Percentiles rank a stretch among this genome's conserved stretches.
phyloP scores from a whole-genome alignment of 1,140 invertebrate genomes.

The Aphelenchoides fujianensis region DNA sequence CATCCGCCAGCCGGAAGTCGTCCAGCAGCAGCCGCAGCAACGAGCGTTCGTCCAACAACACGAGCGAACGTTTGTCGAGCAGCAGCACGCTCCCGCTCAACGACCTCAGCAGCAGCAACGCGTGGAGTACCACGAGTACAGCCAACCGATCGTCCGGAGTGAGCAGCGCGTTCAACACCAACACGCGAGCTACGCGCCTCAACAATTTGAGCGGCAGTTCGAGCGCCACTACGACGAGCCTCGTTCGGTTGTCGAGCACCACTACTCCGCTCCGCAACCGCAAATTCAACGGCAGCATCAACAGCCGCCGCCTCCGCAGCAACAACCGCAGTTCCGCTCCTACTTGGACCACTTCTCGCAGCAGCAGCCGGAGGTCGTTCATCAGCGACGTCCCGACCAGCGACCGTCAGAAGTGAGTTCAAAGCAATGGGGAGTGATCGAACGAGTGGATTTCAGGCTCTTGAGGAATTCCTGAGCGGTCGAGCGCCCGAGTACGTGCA shows the following conservation, averaged over 20 bases:
- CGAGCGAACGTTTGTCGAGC: background rate
- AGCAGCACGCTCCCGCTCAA: background rate
- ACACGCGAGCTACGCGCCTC: no score
- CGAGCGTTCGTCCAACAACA: background rate
- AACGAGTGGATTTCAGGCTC: conserved; percentile 19
- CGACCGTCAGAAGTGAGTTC: conserved; percentile 5
- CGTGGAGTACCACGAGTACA: conserved; percentile 9
- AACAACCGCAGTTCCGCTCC: background rate
- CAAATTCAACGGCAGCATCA: no score
- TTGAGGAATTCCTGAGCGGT: conserved; percentile 15
- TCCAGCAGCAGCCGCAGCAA: no score
- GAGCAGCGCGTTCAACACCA: background rate
- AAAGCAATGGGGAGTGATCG: no score
- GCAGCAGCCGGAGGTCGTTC: conserved; percentile 34
- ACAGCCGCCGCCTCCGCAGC: conserved; percentile 3
- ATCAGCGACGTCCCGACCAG: conserved; percentile 10
- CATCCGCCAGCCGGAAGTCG: no score
- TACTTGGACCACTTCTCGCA: conserved; percentile 26
- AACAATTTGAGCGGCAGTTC: background rate
- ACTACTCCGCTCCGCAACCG: background rate
- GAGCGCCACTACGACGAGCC: background rate
- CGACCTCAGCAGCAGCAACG: background rate
- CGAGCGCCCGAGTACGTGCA: conserved; percentile 28
- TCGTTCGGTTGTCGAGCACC: background rate
- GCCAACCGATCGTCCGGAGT: background rate